Percentiles rank a stretch among this genome's conserved stretches.
phyloP scores from a whole-genome alignment of 2,888 invertebrate genomes.

The Choreutis nemorana region DNA sequence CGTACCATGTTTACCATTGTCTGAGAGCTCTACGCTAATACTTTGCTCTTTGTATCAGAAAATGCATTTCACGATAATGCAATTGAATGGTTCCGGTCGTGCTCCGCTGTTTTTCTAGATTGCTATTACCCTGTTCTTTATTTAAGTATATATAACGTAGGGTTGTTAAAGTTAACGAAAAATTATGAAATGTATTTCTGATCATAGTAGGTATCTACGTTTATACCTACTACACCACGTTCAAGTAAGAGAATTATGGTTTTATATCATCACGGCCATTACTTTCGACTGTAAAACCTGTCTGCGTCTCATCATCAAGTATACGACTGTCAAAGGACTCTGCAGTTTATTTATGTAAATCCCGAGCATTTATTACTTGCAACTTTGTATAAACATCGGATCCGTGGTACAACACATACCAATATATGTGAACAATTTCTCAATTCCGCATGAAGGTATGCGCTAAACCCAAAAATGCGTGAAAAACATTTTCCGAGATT shows the following conservation, averaged over 20 bases:
- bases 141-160: too few species aligned
- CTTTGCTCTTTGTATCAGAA: constrained; percentile 34
- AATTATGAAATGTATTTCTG: too few species aligned
- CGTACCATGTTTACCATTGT: constrained; percentile 46
- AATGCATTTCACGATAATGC: constrained; percentile 34
- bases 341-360: constrained; percentile 46
- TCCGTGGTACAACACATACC: too few species aligned
- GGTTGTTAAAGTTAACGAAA: too few species aligned
- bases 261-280: constrained; percentile 27
- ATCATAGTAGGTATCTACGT: too few species aligned
- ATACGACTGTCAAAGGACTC: constrained; percentile 37
- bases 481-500: too few species aligned
- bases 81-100: constrained; percentile 21
- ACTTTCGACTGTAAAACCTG: constrained; percentile 23
- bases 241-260: constrained; percentile 25
- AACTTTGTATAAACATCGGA: constrained; percentile 28
- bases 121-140: background rate
- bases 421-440: constrained; percentile 35
- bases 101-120: background rate
- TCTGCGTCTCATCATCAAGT: constrained; percentile 35
- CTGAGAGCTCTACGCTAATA: constrained; percentile 45
- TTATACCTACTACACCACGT: background rate
- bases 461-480: too few species aligned
- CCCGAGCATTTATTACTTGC: constrained; percentile 35
- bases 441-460: too few species aligned